These are phyloP conservation scores for Astropecten irregularis DNA, from an alignment of 53 echinoderm and acorn worm species.

Conservation along the genomic window DNA sequence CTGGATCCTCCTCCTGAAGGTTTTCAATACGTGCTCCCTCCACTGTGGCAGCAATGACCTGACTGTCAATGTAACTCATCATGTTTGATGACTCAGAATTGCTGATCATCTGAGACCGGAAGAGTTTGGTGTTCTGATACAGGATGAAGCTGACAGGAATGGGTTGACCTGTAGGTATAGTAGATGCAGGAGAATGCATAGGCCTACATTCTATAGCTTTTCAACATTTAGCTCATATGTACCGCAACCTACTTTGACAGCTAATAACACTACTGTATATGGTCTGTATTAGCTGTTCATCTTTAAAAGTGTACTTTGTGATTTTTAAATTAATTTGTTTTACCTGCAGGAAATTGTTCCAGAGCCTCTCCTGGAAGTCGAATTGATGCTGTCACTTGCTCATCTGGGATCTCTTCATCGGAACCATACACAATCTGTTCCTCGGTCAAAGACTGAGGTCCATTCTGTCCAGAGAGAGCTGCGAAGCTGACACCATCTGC, in stretches of 20 bases:
- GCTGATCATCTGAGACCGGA: not conserved
- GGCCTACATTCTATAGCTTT: too few relatives aligned
- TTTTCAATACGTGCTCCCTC: not conserved
- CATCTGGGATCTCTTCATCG: not conserved
- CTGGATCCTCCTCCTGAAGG: not conserved
- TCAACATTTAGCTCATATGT: too few relatives aligned
- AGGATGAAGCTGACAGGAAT: not conserved
- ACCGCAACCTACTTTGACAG: too few relatives aligned
- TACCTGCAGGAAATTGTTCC: not conserved
- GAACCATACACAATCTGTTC: not conserved
- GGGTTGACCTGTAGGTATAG: not conserved
- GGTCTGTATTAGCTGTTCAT: too few relatives aligned
- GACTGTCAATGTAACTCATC: not conserved
- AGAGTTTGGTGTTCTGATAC: not conserved
- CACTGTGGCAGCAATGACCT: not conserved
- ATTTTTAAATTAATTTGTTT: too few relatives aligned
- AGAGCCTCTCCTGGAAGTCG: not conserved
- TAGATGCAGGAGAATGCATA: not conserved
- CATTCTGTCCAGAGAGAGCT: not conserved
- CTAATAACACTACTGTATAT: too few relatives aligned
- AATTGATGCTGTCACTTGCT: not conserved
- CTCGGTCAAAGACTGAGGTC: not conserved
- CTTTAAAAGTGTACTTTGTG: too few relatives aligned
- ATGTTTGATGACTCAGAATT: not conserved
- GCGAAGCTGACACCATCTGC: not conserved